These are phyloP conservation scores for Rhyacophila brunnea DNA, from an alignment of 1,140 invertebrate genomes.

Conservation along the genomic window DNA sequence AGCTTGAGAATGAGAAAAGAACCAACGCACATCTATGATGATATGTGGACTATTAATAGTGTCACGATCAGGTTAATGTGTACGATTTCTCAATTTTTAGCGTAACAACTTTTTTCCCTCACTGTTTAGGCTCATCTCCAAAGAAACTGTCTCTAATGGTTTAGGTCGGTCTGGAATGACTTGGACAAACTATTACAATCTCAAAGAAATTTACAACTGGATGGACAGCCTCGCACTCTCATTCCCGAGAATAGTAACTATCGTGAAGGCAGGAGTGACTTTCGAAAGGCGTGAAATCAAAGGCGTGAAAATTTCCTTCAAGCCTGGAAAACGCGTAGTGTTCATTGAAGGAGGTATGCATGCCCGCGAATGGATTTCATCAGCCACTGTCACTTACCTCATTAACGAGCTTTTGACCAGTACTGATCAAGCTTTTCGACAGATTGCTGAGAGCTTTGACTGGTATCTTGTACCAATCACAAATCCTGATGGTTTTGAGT, in stretches of 20 bases:
- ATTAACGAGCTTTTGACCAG: conserved; percentile 61
- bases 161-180: conserved; percentile 35
- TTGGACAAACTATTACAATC: conserved; percentile 50
- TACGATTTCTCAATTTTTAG: too few species aligned
- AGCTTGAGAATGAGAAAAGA: too few species aligned
- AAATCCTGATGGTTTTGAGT: conserved; percentile 73
- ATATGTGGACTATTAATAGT: too few species aligned
- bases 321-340: conserved; percentile 41
- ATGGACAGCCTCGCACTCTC: conserved; percentile 42
- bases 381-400: conserved; percentile 69
- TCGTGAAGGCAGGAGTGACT: conserved; percentile 56
- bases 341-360: conserved; percentile 70
- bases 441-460: conserved; percentile 56
- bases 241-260: conserved; percentile 46
- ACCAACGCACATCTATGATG: too few species aligned
- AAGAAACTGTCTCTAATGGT: conserved; percentile 5
- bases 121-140: not conserved
- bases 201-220: conserved; percentile 54
- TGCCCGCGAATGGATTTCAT: conserved; percentile 75
- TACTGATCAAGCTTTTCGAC: conserved; percentile 41
- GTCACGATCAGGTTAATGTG: too few species aligned
- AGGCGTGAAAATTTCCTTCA: conserved; percentile 59
- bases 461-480: conserved; percentile 61
- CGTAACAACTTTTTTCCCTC: too few species aligned
- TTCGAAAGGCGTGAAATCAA: conserved; percentile 62